phyloP scores from a whole-genome alignment of 92 coral and sea anemone genomes.

The Nematostella vectensis region DNA sequence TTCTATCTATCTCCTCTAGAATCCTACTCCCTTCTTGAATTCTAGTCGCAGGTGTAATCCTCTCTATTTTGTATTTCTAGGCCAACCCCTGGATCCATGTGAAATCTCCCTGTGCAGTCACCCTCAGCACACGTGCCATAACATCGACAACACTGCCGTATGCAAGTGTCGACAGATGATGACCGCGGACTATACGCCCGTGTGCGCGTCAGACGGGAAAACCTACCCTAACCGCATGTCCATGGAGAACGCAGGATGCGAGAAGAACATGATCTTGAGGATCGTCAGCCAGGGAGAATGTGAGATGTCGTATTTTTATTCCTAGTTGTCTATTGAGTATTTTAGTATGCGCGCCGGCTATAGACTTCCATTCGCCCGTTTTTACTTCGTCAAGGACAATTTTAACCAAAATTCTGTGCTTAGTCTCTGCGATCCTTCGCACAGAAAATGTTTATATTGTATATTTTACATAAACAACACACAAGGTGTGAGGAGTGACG shows the following conservation, averaged over 20 bases:
- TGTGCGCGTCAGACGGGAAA: constrained; percentile 80
- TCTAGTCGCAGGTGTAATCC: no score
- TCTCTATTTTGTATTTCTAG: background rate
- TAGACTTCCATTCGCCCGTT: no score
- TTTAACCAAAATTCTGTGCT: no score
- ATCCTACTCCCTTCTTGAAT: no score
- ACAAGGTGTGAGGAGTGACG: no score
- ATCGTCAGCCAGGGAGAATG: constrained; percentile 33
- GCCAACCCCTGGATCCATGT: constrained; percentile 40
- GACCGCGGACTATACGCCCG: constrained; percentile 36
- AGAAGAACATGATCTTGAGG: constrained; percentile 24
- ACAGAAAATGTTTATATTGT: no score
- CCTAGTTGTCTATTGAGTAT: background rate
- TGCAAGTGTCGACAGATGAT: constrained; percentile 44
- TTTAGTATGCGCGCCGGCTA: no score
- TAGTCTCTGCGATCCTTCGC: no score
- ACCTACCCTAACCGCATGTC: constrained; percentile 58
- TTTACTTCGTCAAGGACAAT: no score
- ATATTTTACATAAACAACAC: no score
- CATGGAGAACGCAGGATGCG: constrained; percentile 67
- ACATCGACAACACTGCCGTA: constrained; percentile 27
- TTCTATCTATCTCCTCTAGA: no score
- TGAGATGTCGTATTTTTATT: constrained; percentile 9
- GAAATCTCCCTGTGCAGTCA: constrained; percentile 48
- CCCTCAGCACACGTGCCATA: constrained; percentile 49